Base-by-base conservation (phyloP, 2,113 vertebrate genomes). In the Oenanthe oenanthe region DNA sequence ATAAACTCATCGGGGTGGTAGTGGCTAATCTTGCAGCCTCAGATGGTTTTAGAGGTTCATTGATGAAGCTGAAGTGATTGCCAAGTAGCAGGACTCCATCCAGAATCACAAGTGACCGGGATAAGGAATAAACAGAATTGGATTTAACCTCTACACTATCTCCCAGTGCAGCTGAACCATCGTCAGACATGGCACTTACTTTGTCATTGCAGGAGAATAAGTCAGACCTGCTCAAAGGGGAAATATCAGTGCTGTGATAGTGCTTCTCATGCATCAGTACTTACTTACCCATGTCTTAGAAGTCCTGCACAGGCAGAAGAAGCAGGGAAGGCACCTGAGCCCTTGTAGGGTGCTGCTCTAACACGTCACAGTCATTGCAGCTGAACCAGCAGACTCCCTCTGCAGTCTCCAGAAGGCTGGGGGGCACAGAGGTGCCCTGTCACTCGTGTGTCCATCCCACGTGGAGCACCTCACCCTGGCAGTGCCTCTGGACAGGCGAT, bases 1-100 rank as follows among this genome's bases (percentile, higher is more conserved):
- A 88, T 89, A 76, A 93, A 92, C 72, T 94, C 20, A 3, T 74
- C 0, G 0, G 68, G 72, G 20, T 43, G 32, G 43, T 36, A 84
- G 75, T 42, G 61, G 36, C 68, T 92, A 86, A 90, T 94, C 85
- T 90, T 57, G 60, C 57, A 77, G 74, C 58, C 43, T 95, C 78
- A 40, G 36, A 50, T 75, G 43, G 36, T 45, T 84, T 88, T 84
- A 93, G 89, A 89, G 56, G 65, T 92, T 96, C 85, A 88, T 10
- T 85, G 88, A 88, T 85, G 81, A 62, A 92, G 53, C 32, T 88
- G 20, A 58, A 90, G 51, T 43, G 67, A 80, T 86, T 95, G 75
- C 87, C 89, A 89, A 90, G 71, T 26, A 74, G 82, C 63, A 88
- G 47, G 13, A 53, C 51, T 85, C 78, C 51, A 54, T 58, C 72